Percentiles rank a stretch among this genome's conserved stretches.
Evolutionary conservation across 1,140 invertebrate genomes (phyloP).

Genomic region (Sitobion miscanthi): DNA sequence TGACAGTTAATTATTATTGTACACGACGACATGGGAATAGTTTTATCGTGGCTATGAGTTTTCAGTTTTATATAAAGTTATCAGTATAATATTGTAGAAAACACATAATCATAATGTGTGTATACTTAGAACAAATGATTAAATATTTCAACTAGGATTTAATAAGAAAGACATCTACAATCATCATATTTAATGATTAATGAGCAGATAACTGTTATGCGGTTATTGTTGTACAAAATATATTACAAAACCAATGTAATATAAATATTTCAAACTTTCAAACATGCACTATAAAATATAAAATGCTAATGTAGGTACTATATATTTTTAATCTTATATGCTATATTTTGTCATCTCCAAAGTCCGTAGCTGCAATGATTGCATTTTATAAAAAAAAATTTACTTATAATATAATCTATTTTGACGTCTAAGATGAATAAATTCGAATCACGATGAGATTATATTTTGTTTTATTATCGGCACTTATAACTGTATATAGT

Average conservation of each 20-base stretch:
- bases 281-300: neutral
- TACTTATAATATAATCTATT: no score
- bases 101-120: neutral
- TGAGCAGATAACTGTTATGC: neutral
- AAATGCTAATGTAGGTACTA: neutral
- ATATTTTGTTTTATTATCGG: neutral
- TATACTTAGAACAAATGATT: neutral
- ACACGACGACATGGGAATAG: neutral
- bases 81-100: conserved; percentile 6
- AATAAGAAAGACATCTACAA: neutral
- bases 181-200: neutral
- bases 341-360: neutral
- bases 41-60: neutral
- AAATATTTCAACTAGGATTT: neutral
- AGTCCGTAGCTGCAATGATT: neutral
- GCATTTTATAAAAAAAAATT: neutral
- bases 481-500: neutral
- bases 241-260: neutral
- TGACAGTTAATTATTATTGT: neutral
- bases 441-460: neutral
- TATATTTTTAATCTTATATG: neutral
- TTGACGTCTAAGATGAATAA: neutral
- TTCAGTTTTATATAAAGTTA: neutral
- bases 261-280: neutral
- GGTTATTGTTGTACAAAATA: neutral